Evolutionary conservation across 2,113 vertebrate genomes (phyloP).

Genomic region (Oreochromis spilurus): DNA sequence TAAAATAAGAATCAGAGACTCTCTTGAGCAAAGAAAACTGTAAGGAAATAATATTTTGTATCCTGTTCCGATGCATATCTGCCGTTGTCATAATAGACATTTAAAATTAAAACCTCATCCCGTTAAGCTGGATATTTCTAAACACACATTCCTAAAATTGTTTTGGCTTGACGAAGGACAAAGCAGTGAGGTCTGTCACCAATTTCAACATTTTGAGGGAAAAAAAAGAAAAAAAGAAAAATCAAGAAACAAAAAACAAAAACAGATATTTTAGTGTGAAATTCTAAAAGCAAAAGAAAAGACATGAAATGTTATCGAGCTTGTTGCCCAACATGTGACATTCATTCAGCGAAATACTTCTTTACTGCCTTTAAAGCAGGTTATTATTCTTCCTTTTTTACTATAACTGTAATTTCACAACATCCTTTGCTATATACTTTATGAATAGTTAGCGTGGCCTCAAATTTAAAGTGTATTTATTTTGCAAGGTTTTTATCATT

Average conservation of each 20-base stretch:
- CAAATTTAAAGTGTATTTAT: conserved; percentile 1
- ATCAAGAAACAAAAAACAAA: background rate
- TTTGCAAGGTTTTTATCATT: conserved; percentile 19
- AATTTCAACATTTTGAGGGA: background rate
- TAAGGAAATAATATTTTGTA: background rate
- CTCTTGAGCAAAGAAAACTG: background rate
- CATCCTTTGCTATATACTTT: background rate
- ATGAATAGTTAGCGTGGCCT: background rate
- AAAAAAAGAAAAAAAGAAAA: background rate
- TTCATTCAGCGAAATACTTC: background rate
- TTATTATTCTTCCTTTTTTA: background rate
- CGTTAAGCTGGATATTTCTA: conserved; percentile 2
- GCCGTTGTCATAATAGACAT: background rate
- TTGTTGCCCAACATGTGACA: background rate
- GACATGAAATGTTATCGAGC: background rate
- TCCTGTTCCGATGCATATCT: background rate
- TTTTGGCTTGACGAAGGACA: background rate
- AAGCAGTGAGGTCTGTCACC: background rate
- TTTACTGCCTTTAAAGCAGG: background rate
- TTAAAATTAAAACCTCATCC: background rate
- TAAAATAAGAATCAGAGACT: background rate
- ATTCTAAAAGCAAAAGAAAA: conserved; percentile 1
- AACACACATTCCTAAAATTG: conserved; percentile 38
- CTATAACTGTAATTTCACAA: background rate
- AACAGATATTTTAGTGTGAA: background rate